phyloP scores from a whole-genome alignment of 2,797 vertebrate genomes.

The Melanogrammus aeglefinus region DNA sequence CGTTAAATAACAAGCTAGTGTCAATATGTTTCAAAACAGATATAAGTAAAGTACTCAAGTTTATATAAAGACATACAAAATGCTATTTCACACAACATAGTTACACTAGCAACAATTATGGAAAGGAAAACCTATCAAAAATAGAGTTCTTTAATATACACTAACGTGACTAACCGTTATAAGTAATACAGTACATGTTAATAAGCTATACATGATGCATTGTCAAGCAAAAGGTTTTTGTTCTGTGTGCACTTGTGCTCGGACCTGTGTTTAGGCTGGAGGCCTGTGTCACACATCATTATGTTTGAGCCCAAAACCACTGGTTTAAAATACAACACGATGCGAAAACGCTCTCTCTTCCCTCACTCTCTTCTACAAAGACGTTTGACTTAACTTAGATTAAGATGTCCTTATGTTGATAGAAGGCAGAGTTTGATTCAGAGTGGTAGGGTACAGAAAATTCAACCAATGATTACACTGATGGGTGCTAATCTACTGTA shows the following conservation, averaged over 20 bases:
- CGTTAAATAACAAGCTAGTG: slow-evolving; percentile 9
- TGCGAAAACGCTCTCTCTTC: neutral
- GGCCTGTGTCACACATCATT: neutral
- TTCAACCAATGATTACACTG: neutral
- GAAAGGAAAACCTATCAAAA: slow-evolving; percentile 56
- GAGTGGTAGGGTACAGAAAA: neutral
- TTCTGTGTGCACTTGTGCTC: slow-evolving; percentile 40
- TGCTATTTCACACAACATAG: slow-evolving; percentile 12
- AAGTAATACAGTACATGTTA: slow-evolving; percentile 34
- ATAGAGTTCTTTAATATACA: slow-evolving; percentile 61
- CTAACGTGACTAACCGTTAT: slow-evolving; percentile 29
- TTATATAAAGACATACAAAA: slow-evolving; percentile 23
- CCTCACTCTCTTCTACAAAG: neutral
- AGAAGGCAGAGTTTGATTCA: neutral
- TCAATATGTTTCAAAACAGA: slow-evolving; percentile 8
- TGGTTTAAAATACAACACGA: neutral
- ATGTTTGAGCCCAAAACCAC: neutral
- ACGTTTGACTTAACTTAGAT: neutral
- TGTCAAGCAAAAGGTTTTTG: slow-evolving; percentile 34
- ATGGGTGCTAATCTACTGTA: neutral
- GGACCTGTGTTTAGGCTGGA: neutral
- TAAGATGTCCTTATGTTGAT: neutral
- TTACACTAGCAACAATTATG: slow-evolving; percentile 17
- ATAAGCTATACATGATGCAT: slow-evolving; percentile 33
- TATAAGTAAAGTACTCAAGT: slow-evolving; percentile 18